Evolutionary conservation across 2,113 vertebrate genomes (phyloP), one percentile per base, ranked within the genome.

Genomic region (Chunga burmeisteri): DNA sequence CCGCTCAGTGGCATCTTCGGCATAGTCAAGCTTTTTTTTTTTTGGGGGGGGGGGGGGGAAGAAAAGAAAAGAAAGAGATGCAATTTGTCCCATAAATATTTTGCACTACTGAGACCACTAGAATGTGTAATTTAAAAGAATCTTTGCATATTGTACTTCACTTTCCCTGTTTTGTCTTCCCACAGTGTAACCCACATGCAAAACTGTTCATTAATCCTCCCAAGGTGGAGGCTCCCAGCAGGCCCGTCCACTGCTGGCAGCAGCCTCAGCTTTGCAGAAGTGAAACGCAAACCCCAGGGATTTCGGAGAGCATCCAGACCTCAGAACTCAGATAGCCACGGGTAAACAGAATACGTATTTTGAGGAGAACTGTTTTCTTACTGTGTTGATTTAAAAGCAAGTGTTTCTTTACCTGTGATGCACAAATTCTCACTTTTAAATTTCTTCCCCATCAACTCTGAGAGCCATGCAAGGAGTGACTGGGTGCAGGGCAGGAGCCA

Each of bases 1-100:
- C 96, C 99, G 99, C 97, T 99, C 99, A 58, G 99, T 99, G 94
- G 99, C 99, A 97, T 99, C 99, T 97, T 99, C 99, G 3, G 99
- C 99, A 88, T 99, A 99, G 97, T 99, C 99, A 25, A 99, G 98
- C 99, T 99, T 93, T 65, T 68, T n/a, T 4, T 47, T 46, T 32
- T 38, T 3, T 1, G 38, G 9, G 38, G 38, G 38, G 38, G 38
- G 38, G 38, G 38, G 38, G 38, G 38, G 38, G 38, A 38, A 38
- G 38, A 34, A 36, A 30, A 13, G 38, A 6, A 30, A 59, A 30
- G 5, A 38, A 25, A 42, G 17, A 46, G 20, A 92, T 30, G 72
- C 21, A 55, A 58, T 88, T 91, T 93, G 47, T 53, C 16, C 91
- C 81, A 74, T 20, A 86, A 65, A 97, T 32, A 52, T 14, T 75